These are phyloP conservation scores for Tanytarsus gracilentus DNA, from an alignment of 2,888 invertebrate genomes.

Conservation along the genomic window DNA sequence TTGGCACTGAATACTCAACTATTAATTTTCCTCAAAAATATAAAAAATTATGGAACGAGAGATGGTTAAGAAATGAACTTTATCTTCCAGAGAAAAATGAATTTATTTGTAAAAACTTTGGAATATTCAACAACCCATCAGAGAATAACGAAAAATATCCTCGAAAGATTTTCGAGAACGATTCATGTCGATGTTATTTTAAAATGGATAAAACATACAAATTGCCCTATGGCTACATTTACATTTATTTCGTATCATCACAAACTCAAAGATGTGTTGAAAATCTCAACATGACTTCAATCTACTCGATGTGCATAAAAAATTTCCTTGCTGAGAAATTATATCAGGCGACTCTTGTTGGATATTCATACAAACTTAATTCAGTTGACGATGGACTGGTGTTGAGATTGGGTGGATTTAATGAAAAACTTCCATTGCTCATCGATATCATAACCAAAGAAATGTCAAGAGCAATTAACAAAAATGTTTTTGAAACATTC, in stretches of 20 bases:
- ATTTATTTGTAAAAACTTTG: slow-evolving; percentile 65
- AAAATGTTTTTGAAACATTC: slow-evolving; percentile 10
- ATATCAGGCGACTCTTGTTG: slow-evolving; percentile 41
- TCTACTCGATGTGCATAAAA: slow-evolving; percentile 19
- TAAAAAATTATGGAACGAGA: slow-evolving; percentile 19
- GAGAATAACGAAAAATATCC: slow-evolving; percentile 46
- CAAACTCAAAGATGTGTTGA: slow-evolving; percentile 52
- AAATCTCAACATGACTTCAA: slow-evolving; percentile 44
- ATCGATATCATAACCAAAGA: slow-evolving; percentile 59
- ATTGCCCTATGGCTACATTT: slow-evolving; percentile 65
- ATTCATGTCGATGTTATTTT: slow-evolving; percentile 68
- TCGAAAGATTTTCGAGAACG: slow-evolving; percentile 47
- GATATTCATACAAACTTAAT: slow-evolving; percentile 50
- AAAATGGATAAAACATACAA: slow-evolving; percentile 74
- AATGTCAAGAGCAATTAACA: slow-evolving; percentile 45
- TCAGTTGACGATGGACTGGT: slow-evolving; percentile 53
- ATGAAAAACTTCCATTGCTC: slow-evolving; percentile 50
- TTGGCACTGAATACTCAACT: slow-evolving; percentile 62
- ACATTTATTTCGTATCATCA: slow-evolving; percentile 65
- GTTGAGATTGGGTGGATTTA: slow-evolving; percentile 31
- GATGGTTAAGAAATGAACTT: slow-evolving; percentile 48
- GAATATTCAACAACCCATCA: slow-evolving; percentile 34
- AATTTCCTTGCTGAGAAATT: slow-evolving; percentile 40
- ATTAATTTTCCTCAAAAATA: slow-evolving; percentile 3
- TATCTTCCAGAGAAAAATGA: slow-evolving; percentile 61